Percentiles rank a stretch among this genome's conserved stretches.
Conservation (phyloP, 2,888 invertebrate genomes). For the Monopis laevigella region DNA sequence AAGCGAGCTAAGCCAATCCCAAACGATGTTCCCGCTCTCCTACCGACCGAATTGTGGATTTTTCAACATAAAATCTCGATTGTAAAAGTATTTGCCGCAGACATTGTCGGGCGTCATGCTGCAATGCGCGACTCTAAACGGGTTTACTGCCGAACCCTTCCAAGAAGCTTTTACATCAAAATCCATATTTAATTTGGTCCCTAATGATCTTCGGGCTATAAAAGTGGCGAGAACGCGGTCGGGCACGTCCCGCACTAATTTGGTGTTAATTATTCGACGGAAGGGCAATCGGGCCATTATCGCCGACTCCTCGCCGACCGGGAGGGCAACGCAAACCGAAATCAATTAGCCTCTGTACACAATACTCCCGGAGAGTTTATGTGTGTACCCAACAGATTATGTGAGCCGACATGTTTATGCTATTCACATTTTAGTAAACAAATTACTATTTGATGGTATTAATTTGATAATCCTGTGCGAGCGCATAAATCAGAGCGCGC, state of each 20-base stretch:
- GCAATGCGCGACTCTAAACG: conserved; percentile 3
- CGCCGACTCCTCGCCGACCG: conserved; percentile 25
- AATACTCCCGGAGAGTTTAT: conserved; percentile 30
- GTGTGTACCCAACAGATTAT: conserved; percentile 32
- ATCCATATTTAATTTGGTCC: conserved; percentile 6
- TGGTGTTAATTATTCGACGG: conserved; percentile 48
- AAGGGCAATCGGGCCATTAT: conserved; percentile 34
- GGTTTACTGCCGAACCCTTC: neutral
- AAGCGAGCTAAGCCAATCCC: conserved; percentile 19
- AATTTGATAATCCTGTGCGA: no score
- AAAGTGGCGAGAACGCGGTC: conserved; percentile 8
- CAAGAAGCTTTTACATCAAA: conserved; percentile 3
- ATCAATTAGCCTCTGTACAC: conserved; percentile 51
- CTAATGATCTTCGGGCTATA: neutral
- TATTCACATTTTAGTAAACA: conserved; percentile 22
- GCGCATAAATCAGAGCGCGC: conserved; percentile 3
- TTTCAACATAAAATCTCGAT: conserved; percentile 11
- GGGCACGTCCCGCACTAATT: conserved; percentile 28
- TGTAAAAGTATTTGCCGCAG: conserved; percentile 3
- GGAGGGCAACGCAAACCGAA: conserved; percentile 29
- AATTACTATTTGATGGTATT: conserved; percentile 9
- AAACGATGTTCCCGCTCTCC: conserved; percentile 17
- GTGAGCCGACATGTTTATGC: conserved; percentile 23
- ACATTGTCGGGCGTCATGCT: conserved; percentile 8
- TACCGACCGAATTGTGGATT: conserved; percentile 7